Evolutionary conservation across 2,113 vertebrate species (phyloP).

Genomic region (Equus przewalskii): DNA sequence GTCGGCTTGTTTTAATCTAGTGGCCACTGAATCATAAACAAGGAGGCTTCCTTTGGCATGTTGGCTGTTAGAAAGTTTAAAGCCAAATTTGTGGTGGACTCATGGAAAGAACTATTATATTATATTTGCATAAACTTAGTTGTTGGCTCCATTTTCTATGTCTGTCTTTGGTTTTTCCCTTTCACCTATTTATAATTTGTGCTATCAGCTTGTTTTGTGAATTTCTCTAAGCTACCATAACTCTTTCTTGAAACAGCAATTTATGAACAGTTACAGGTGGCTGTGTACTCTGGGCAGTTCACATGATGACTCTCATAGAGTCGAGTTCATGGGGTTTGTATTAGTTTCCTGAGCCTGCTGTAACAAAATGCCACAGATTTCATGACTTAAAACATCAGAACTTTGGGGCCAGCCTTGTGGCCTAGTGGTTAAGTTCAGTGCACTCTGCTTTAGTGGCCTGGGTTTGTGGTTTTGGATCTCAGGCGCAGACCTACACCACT

Average conservation of each 20-base stretch:
- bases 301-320: neutral
- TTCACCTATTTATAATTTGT: neutral
- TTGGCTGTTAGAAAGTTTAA: slow-evolving; percentile 25
- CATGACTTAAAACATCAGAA: neutral
- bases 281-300: neutral
- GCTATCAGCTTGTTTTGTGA: slow-evolving; percentile 23
- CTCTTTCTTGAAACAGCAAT: slow-evolving; percentile 47
- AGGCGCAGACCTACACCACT: no score
- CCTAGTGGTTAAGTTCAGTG: no score
- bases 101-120: neutral
- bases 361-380: neutral
- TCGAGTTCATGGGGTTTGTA: neutral
- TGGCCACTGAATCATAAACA: neutral
- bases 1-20: slow-evolving; percentile 33
- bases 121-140: slow-evolving; percentile 22
- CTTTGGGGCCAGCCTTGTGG: neutral
- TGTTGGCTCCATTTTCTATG: neutral
- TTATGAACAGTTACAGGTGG: neutral
- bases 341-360: neutral
- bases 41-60: neutral
- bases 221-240: neutral
- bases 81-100: slow-evolving; percentile 13
- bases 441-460: no score
- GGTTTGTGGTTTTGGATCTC: no score
- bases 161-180: neutral